phyloP scores from a whole-genome alignment of 2,888 invertebrate species.

The Cheilosia soror region DNA sequence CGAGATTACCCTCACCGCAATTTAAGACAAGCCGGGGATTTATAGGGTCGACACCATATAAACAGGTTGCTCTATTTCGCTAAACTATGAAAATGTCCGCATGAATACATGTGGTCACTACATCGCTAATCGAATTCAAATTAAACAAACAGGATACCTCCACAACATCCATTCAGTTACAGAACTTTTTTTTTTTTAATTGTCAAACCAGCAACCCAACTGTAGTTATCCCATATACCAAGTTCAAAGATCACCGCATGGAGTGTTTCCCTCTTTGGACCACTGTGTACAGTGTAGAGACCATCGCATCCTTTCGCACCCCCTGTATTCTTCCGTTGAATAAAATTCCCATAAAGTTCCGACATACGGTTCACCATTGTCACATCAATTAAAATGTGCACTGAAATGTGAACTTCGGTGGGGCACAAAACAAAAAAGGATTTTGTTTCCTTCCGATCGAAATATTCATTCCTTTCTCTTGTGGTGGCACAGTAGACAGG shows the following conservation, averaged over 20 bases:
- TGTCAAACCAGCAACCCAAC: not conserved
- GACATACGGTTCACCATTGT: constrained; percentile 71
- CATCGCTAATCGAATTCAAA: too few relatives aligned
- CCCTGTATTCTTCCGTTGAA: constrained; percentile 52
- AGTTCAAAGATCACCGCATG: not conserved
- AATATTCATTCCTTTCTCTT: constrained; percentile 65
- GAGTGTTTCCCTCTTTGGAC: constrained; percentile 9
- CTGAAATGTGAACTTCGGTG: constrained; percentile 69
- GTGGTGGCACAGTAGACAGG: constrained; percentile 34
- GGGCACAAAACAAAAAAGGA: constrained; percentile 44
- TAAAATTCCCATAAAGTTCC: constrained; percentile 68
- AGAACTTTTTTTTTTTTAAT: not conserved
- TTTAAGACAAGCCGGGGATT: constrained; percentile 43
- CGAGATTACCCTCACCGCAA: constrained; percentile 15
- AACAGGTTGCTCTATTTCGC: not conserved
- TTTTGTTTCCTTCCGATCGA: constrained; percentile 69
- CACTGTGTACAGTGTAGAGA: not conserved
- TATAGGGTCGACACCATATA: constrained; percentile 18
- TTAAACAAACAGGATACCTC: too few relatives aligned
- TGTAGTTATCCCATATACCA: not conserved
- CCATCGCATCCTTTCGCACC: not conserved
- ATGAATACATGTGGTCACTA: too few relatives aligned
- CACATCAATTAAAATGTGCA: constrained; percentile 75
- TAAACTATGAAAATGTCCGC: too few relatives aligned
- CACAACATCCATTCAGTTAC: too few relatives aligned